A percentile compares a stretch with the other conserved stretches of the same genome.
phyloP scores from a whole-genome alignment of 2,797 vertebrate genomes.

The Anomalospiza imberbis region DNA sequence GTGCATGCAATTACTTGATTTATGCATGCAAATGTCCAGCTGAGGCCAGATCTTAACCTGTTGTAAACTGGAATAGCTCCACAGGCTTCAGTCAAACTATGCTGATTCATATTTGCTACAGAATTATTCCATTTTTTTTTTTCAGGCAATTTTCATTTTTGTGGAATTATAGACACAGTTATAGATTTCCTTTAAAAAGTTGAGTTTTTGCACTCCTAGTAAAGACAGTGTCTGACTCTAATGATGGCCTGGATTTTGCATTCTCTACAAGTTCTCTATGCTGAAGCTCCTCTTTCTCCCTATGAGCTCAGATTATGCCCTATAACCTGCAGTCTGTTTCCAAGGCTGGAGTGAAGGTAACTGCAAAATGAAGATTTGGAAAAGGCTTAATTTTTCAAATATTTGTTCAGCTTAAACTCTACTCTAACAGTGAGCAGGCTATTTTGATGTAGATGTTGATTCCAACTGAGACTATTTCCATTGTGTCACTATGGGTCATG shows the following conservation, averaged over 20 bases:
- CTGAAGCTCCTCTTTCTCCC: background rate
- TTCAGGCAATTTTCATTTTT: background rate
- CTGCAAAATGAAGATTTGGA: background rate
- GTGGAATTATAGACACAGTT: background rate
- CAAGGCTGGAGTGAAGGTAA: background rate
- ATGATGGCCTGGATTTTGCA: background rate
- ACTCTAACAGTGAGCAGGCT: background rate
- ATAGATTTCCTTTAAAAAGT: background rate
- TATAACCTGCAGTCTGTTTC: background rate
- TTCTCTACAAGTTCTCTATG: background rate
- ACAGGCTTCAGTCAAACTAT: background rate
- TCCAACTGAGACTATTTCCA: background rate
- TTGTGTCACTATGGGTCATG: background rate
- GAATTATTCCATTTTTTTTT: background rate
- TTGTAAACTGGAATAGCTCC: background rate
- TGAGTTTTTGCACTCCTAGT: background rate
- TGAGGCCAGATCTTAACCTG: conserved; percentile 25
- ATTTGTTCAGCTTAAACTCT: background rate
- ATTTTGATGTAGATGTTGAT: background rate
- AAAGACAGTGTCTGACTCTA: background rate
- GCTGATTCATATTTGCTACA: background rate
- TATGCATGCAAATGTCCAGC: conserved; percentile 31
- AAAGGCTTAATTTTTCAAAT: background rate
- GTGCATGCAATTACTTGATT: conserved; percentile 17
- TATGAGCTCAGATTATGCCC: background rate